Base-by-base conservation (phyloP, 1,140 invertebrate genomes). In the Parasteatoda tepidariorum region DNA sequence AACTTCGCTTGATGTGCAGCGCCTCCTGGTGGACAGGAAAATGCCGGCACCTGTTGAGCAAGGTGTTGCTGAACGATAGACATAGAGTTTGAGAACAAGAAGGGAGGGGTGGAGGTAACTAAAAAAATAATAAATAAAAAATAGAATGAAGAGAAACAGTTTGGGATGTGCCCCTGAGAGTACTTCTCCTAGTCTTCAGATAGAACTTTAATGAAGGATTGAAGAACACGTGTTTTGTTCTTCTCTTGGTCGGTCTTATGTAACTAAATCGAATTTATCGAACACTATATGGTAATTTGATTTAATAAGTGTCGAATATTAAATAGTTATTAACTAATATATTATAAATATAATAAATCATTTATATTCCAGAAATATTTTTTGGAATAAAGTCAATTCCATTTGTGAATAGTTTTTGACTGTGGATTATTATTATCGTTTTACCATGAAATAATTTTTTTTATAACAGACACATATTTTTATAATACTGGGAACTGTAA, bases 141-240 rank as follows among this genome's bases (percentile, higher is more conserved):
- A 62, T 48, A 54, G 66, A 71, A 71, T 54, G 68, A 71, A 83
- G 79, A 83, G 79, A 83, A 73, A 74, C 54, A 82, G 64, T 61
- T 48, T 66, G 82, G 68, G 67, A 76, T 84, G 70, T 83, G 61
- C 55, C 83, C 26, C 33, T 22, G 68, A 64, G 59, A 64, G 24
- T 54, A 67, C n/a, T 18, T 54, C 68, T 73, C 38, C 5, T 41
- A 41, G 38, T 41, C 28, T 74, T 83, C 79, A 73, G 70, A 24
- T 54, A 68, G 54, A 75, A 76, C 33, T 78, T 66, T 68, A 85
- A 55, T 74, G 84, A 70, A 62, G 55, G 28, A 84, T 68, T n/a
- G 38, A 30, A 24, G 76, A 78, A 55, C 84, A 85, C 76, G 41
- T 64, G 73, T 68, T 75, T 22, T 6, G 6, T 11, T 9, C 33